A percentile compares a stretch with the other conserved stretches of the same genome.
Evolutionary conservation across 2,113 vertebrate genomes (phyloP).

Genomic region (Myotis yumanensis): DNA sequence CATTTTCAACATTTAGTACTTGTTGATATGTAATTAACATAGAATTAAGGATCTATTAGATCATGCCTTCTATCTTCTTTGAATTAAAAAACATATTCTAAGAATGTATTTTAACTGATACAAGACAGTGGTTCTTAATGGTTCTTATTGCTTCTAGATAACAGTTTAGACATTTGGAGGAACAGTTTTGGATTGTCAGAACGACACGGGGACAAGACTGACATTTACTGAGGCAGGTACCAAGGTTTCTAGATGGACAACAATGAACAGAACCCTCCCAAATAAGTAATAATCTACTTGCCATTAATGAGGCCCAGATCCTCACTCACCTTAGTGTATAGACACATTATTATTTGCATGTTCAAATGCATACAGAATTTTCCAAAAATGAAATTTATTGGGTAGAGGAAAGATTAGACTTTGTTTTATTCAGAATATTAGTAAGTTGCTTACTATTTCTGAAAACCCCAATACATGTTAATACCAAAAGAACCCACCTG

Average conservation of each 20-base stretch:
- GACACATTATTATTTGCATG: background rate
- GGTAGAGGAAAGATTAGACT: background rate
- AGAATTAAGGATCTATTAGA: slow-evolving; percentile 5
- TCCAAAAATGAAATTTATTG: background rate
- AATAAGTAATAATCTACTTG: background rate
- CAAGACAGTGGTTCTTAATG: background rate
- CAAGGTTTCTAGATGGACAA: background rate
- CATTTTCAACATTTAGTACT: background rate
- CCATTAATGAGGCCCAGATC: background rate
- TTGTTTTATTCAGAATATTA: background rate
- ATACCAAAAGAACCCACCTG: background rate
- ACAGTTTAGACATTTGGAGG: background rate
- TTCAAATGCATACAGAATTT: background rate
- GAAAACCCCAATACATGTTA: background rate
- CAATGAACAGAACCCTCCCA: background rate
- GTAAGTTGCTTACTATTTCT: background rate
- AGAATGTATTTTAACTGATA: background rate
- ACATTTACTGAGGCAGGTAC: background rate
- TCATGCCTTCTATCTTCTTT: background rate
- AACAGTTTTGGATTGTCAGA: background rate
- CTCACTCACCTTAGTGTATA: background rate
- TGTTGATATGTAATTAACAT: background rate
- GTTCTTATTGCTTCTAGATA: background rate
- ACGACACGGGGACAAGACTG: background rate
- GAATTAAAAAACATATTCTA: background rate